phyloP scores from a whole-genome alignment of 2,113 vertebrate genomes.

The Strix uralensis region DNA sequence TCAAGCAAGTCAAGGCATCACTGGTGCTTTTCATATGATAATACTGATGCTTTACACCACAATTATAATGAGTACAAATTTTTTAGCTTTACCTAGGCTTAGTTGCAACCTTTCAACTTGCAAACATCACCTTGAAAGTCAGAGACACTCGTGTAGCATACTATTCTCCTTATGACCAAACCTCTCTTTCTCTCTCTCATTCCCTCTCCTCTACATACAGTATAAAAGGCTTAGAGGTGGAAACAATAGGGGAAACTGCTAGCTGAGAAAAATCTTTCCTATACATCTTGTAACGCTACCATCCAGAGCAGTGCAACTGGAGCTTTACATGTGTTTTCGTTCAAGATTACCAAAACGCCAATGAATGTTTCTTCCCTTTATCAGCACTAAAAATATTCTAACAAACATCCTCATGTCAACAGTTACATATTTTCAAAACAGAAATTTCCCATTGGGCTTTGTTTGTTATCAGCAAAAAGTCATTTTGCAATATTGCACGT shows the following conservation, averaged over 20 bases:
- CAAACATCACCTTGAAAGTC: conserved; percentile 7
- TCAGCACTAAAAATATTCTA: conserved; percentile 37
- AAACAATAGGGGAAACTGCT: not conserved
- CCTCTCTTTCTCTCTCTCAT: not conserved
- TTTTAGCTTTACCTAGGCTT: conserved; percentile 45
- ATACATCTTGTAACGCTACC: not conserved
- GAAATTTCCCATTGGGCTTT: not conserved
- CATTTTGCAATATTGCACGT: not conserved
- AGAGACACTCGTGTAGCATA: not conserved
- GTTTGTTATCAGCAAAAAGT: conserved; percentile 6
- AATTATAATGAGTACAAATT: conserved; percentile 41
- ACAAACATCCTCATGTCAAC: conserved; percentile 27
- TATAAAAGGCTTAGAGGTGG: not conserved
- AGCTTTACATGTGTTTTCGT: not conserved
- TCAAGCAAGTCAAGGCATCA: conserved; percentile 51
- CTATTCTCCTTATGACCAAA: not conserved
- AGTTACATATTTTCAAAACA: conserved; percentile 47
- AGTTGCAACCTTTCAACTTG: conserved; percentile 39
- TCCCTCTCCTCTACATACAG: not conserved
- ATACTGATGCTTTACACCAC: conserved; percentile 47
- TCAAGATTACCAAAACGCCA: not conserved
- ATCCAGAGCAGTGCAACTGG: not conserved
- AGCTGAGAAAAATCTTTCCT: not conserved
- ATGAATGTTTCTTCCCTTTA: conserved; percentile 12
- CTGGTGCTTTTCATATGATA: conserved; percentile 62